Evolutionary conservation across 2,888 invertebrate genomes (phyloP).

Genomic region (Muschampia staudingeri): DNA sequence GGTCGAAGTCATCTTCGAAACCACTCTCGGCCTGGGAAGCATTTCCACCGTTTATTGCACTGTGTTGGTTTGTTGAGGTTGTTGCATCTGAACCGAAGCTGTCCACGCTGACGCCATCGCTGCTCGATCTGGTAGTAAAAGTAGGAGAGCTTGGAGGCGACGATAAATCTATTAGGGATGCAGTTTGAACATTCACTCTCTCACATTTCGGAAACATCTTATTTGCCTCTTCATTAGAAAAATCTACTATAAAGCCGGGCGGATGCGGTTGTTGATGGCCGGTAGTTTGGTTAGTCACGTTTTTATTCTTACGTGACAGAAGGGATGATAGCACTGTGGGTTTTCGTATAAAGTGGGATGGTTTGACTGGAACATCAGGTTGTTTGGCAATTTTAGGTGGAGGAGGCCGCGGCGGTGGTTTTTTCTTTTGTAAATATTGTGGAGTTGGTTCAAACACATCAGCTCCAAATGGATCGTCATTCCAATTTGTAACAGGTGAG

Average conservation of each 20-base stretch:
- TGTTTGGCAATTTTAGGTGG: constrained; percentile 90
- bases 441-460: constrained; percentile 88
- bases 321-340: constrained; percentile 87
- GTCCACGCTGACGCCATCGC: constrained; percentile 94
- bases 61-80: constrained; percentile 89
- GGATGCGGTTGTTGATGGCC: constrained; percentile 71
- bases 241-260: constrained; percentile 74
- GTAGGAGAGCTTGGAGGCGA: constrained; percentile 95
- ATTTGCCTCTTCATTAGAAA: constrained; percentile 77
- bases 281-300: constrained; percentile 70
- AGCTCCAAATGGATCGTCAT: constrained; percentile 88
- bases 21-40: constrained; percentile 95
- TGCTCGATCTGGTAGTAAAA: constrained; percentile 94
- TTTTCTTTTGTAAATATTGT: constrained; percentile 91
- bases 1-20: constrained; percentile 97
- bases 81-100: constrained; percentile 95
- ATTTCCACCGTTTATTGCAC: constrained; percentile 91
- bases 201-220: constrained; percentile 89
- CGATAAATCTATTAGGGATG: constrained; percentile 93
- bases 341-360: constrained; percentile 89
- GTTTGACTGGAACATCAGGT: constrained; percentile 86
- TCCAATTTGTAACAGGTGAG: constrained; percentile 91
- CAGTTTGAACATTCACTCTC: constrained; percentile 85
- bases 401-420: constrained; percentile 94
- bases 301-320: constrained; percentile 83